Percentiles rank a stretch among this genome's conserved stretches.
phyloP scores from a whole-genome alignment of 2,113 vertebrate genomes.

The Brachirus orientalis region DNA sequence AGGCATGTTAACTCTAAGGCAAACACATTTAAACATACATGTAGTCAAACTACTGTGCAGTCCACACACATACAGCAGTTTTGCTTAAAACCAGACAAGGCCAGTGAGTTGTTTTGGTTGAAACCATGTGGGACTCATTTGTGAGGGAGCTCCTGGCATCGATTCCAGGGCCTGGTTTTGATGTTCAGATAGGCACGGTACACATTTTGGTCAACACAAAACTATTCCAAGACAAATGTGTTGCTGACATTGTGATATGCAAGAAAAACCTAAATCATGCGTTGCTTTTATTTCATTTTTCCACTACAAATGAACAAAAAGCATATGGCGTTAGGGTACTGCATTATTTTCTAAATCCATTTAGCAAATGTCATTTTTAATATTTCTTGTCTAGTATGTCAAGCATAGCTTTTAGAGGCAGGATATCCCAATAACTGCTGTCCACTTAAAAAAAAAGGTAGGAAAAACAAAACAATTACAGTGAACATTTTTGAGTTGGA shows the following conservation, averaged over 20 bases:
- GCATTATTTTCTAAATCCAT: conserved; percentile 29
- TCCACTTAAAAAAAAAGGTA: conserved; percentile 33
- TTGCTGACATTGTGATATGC: conserved; percentile 49
- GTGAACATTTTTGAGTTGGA: conserved; percentile 33
- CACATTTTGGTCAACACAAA: conserved; percentile 64
- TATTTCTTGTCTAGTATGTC: conserved; percentile 43
- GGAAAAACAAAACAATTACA: conserved; percentile 54
- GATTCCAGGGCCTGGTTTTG: conserved; percentile 64
- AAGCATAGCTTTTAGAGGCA: conserved; percentile 21
- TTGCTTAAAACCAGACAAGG: conserved; percentile 61
- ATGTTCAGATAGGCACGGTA: conserved; percentile 74
- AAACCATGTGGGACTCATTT: conserved; percentile 78
- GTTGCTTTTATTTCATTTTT: conserved; percentile 29
- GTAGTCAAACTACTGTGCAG: conserved; percentile 70
- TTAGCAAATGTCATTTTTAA: conserved; percentile 23
- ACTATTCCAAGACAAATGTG: conserved; percentile 68
- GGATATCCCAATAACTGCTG: conserved; percentile 45
- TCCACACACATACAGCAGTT: conserved; percentile 64
- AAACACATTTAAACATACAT: conserved; percentile 71
- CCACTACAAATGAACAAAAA: conserved; percentile 12
- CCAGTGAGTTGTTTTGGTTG: conserved; percentile 70
- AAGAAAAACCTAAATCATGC: conserved; percentile 43
- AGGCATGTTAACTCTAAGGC: conserved; percentile 59
- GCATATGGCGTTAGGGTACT: not conserved
- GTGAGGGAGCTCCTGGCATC: conserved; percentile 69